Evolutionary conservation across 2,797 vertebrate genomes (phyloP), one percentile per base, ranked within the genome.

Genomic region (Anas bahamensis): DNA sequence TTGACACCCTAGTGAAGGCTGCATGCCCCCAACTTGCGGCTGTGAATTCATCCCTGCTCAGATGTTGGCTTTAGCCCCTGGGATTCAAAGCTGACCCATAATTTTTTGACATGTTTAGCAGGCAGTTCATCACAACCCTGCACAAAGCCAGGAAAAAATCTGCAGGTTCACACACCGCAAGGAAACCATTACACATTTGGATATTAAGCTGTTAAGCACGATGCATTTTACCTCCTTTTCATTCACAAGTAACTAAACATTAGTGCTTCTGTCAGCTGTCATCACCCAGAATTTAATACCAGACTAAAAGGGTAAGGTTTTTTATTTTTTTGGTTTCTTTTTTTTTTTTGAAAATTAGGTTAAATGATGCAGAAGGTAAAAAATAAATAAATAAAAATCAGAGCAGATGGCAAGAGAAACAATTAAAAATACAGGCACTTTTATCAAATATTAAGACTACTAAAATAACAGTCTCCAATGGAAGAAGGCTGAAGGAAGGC

Each of bases 401-500:
- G 69, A 83, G 39, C 92, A 93, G 91, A 92, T 91, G 83, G 76
- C 48, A 89, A 72, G 66, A 75, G 37, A 63, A 78, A 56, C 46
- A 89, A 89, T 89, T 92, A 83, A 89, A 95, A 95, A 88, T 59
- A 71, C 9, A 66, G 73, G 69, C 82, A 80, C 50, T 81, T 81
- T 65, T 65, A 93, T 82, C 74, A 75, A 94, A 74, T 85, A 83
- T 72, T 65, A 69, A 46, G 29, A 53, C 88, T 72, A 26, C 41
- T 88, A 64, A 88, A 89, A 89, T 66, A 89, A 83, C 22, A 86
- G 63, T 28, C 73, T 89, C 82, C 73, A 78, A 63, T n/a, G 66
- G 57, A 77, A 89, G 70, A 24, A 86, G 70, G 55, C 46, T 94
- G 80, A 70, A 93, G 72, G 70, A 80, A 81, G 66, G 39, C 83